These are phyloP conservation scores for Alexandromys fortis DNA, from an alignment of 2,113 vertebrate species.

Conservation along the genomic window DNA sequence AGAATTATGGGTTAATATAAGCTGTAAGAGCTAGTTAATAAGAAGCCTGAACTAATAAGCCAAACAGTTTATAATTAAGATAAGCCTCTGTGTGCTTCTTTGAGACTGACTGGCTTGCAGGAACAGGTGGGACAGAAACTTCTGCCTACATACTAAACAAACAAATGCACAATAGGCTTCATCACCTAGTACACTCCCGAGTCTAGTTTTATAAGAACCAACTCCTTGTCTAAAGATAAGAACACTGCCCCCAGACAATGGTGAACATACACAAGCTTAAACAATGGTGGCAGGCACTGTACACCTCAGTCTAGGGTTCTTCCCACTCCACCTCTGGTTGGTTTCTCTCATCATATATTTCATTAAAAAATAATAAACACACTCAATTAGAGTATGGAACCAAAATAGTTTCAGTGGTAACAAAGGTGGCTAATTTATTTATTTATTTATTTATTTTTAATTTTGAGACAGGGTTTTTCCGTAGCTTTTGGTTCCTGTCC, in stretches of 20 bases:
- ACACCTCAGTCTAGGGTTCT: neutral
- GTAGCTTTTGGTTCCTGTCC: no score
- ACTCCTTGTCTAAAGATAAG: neutral
- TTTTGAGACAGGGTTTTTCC: no score
- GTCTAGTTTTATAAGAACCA: neutral
- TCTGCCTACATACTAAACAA: no score
- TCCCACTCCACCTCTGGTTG: neutral
- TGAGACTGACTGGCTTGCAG: no score
- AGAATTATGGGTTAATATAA: no score
- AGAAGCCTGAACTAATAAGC: no score
- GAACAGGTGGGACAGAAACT: no score
- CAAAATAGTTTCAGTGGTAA: conserved; percentile 40
- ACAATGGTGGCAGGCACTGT: no score
- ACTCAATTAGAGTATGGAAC: conserved; percentile 11
- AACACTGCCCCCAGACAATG: neutral
- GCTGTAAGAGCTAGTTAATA: no score
- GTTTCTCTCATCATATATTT: neutral
- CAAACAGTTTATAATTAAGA: no score
- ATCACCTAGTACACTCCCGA: neutral
- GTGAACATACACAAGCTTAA: neutral
- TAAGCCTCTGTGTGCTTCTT: no score
- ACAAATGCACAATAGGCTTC: neutral
- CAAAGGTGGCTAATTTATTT: conserved; percentile 36
- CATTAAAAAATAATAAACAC: conserved; percentile 13
- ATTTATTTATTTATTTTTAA: no score